A percentile compares a stretch with the other conserved stretches of the same genome.
Conservation (phyloP, 2,797 vertebrate genomes). For the Cetoscarus ocellatus region DNA sequence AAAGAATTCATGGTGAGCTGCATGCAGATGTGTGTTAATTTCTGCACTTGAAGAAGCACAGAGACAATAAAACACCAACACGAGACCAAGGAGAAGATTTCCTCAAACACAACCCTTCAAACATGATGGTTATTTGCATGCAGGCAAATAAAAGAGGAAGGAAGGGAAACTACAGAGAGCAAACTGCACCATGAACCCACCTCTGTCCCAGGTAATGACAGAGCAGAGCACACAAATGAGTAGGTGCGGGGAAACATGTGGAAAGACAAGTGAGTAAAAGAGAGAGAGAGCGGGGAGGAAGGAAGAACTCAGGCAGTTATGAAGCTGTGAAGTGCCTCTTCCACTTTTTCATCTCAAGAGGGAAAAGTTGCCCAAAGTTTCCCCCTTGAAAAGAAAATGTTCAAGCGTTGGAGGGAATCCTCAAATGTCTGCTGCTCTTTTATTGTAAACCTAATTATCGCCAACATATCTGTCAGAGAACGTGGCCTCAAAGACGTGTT, state of each 20-base stretch:
- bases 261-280: slow-evolving; percentile 70
- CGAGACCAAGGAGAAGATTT: slow-evolving; percentile 37
- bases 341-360: slow-evolving; percentile 33
- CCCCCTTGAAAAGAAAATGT: slow-evolving; percentile 39
- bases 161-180: slow-evolving; percentile 63
- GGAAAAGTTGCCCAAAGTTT: slow-evolving; percentile 54
- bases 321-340: slow-evolving; percentile 29
- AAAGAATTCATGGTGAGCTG: slow-evolving; percentile 42
- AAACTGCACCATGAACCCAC: slow-evolving; percentile 49
- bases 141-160: slow-evolving; percentile 53
- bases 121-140: slow-evolving; percentile 60
- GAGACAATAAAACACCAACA: slow-evolving; percentile 35
- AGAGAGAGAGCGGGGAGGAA: slow-evolving; percentile 46
- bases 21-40: slow-evolving; percentile 51
- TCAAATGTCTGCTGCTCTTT: slow-evolving; percentile 54
- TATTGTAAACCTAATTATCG: slow-evolving; percentile 72
- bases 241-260: slow-evolving; percentile 54
- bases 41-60: slow-evolving; percentile 38
- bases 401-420: slow-evolving; percentile 55
- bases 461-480: slow-evolving; percentile 59
- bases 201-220: slow-evolving; percentile 78
- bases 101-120: slow-evolving; percentile 17
- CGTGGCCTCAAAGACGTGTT: slow-evolving; percentile 62
- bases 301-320: slow-evolving; percentile 50
- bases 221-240: slow-evolving; percentile 70